Evolutionary conservation across 2,888 invertebrate species (phyloP).

Genomic region (Leptinotarsa juncta): DNA sequence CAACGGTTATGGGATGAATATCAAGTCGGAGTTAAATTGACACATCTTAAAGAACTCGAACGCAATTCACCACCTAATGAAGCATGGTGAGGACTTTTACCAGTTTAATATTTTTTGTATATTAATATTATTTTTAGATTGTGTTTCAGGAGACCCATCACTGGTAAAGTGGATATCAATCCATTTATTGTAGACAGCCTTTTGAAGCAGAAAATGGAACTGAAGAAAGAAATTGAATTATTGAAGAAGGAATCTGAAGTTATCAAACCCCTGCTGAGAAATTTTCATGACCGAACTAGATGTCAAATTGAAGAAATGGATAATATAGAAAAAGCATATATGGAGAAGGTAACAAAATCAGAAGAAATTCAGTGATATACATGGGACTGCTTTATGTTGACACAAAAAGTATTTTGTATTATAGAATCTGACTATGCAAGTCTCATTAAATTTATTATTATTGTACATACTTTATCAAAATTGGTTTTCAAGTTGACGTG

Average conservation of each 20-base stretch:
- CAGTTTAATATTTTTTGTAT: not conserved
- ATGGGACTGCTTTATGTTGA: too few relatives aligned
- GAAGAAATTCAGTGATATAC: not conserved
- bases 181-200: slow-evolving; percentile 29
- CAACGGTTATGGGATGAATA: slow-evolving; percentile 31
- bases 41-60: slow-evolving; percentile 32
- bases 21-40: slow-evolving; percentile 32
- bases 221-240: slow-evolving; percentile 31
- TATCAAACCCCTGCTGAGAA: slow-evolving; percentile 23
- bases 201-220: slow-evolving; percentile 25
- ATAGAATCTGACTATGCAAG: too few relatives aligned
- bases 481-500: too few relatives aligned
- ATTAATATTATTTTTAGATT: not conserved
- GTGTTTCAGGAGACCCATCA: slow-evolving; percentile 35
- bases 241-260: slow-evolving; percentile 28
- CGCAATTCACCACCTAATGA: slow-evolving; percentile 25
- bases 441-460: too few relatives aligned
- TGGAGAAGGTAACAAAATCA: slow-evolving; percentile 1
- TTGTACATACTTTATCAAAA: too few relatives aligned
- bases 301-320: slow-evolving; percentile 31
- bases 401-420: too few relatives aligned
- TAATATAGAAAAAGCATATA: not conserved
- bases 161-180: slow-evolving; percentile 35
- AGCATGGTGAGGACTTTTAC: slow-evolving; percentile 28
- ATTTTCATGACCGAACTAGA: slow-evolving; percentile 23